These are phyloP conservation scores for Hydrophis major DNA, from an alignment of 2,797 vertebrate species.

Conservation along the genomic window DNA sequence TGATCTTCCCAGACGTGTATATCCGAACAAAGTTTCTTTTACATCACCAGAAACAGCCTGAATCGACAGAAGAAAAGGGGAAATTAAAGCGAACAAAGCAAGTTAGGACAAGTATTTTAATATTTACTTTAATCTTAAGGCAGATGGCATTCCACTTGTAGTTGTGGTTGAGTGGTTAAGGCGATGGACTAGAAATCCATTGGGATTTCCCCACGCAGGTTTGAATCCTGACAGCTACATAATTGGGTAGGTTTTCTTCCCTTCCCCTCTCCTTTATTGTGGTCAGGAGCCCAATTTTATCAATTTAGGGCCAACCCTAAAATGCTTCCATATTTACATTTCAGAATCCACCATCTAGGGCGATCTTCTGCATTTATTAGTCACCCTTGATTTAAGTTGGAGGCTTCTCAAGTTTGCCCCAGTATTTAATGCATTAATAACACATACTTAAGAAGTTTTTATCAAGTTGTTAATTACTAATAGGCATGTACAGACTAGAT, in stretches of 20 bases:
- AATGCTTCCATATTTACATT: not conserved
- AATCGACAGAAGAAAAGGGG: too few species aligned
- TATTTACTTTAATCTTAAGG: not conserved
- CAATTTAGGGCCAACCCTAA: too few species aligned
- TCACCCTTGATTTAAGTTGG: not conserved
- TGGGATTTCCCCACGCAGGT: conserved; percentile 77
- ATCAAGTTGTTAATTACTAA: not conserved
- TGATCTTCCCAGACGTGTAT: not conserved
- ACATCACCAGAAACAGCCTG: too few species aligned
- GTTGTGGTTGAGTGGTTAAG: conserved; percentile 77
- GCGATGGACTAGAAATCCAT: conserved; percentile 78
- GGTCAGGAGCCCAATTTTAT: too few species aligned
- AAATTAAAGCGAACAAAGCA: not conserved
- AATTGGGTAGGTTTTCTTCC: fast-evolving
- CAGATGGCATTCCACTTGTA: conserved; percentile 38
- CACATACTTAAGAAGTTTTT: not conserved
- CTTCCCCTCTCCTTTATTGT: too few species aligned
- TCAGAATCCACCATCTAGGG: not conserved
- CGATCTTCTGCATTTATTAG: not conserved
- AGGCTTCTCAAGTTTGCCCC: not conserved
- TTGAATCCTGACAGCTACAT: conserved; percentile 79
- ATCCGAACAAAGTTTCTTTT: too few species aligned
- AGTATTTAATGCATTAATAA: not conserved
- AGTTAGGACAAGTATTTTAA: not conserved
- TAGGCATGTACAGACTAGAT: not conserved